Evolutionary conservation across 2,888 invertebrate species (phyloP).

Genomic region (Rambutsinella grinnellia): DNA sequence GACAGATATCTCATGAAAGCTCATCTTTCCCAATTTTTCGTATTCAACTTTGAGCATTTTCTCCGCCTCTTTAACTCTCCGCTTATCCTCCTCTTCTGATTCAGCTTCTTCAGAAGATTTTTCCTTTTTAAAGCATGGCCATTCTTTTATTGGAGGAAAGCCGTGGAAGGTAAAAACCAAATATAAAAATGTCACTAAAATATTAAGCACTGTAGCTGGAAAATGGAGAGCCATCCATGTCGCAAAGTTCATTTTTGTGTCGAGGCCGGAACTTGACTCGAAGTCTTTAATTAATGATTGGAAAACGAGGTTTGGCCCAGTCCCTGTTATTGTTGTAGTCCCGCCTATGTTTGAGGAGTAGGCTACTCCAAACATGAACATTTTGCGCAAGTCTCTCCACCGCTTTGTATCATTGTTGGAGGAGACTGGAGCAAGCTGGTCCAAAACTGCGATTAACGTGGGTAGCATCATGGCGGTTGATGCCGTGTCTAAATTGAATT

Average conservation of each 20-base stretch:
- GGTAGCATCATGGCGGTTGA: slow-evolving; percentile 91
- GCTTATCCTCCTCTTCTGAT: slow-evolving; percentile 15
- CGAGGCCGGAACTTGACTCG: not conserved
- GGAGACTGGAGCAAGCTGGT: slow-evolving; percentile 74
- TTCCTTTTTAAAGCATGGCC: slow-evolving; percentile 23
- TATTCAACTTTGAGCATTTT: slow-evolving; percentile 37
- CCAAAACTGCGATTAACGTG: slow-evolving; percentile 87
- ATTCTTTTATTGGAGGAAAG: slow-evolving; percentile 42
- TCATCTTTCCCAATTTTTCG: slow-evolving; percentile 42
- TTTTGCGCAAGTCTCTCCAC: slow-evolving; percentile 27
- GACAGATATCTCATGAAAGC: slow-evolving; percentile 48
- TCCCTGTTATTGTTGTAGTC: slow-evolving; percentile 52
- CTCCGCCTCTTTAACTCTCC: slow-evolving; percentile 19
- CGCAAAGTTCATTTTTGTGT: slow-evolving; percentile 77
- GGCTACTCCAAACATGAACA: slow-evolving; percentile 56
- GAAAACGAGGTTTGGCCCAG: slow-evolving; percentile 56
- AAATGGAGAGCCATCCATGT: slow-evolving; percentile 90
- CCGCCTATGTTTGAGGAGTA: slow-evolving; percentile 51
- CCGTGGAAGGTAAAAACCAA: slow-evolving; percentile 38
- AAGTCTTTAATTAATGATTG: slow-evolving; percentile 46
- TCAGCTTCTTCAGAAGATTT: slow-evolving; percentile 3
- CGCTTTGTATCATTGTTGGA: slow-evolving; percentile 3
- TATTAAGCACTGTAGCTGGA: slow-evolving; percentile 85
- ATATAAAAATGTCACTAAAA: slow-evolving; percentile 80
- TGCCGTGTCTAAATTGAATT: slow-evolving; percentile 45